Base-by-base conservation (phyloP, 2,888 invertebrate genomes). In the Eurytoma californica region DNA sequence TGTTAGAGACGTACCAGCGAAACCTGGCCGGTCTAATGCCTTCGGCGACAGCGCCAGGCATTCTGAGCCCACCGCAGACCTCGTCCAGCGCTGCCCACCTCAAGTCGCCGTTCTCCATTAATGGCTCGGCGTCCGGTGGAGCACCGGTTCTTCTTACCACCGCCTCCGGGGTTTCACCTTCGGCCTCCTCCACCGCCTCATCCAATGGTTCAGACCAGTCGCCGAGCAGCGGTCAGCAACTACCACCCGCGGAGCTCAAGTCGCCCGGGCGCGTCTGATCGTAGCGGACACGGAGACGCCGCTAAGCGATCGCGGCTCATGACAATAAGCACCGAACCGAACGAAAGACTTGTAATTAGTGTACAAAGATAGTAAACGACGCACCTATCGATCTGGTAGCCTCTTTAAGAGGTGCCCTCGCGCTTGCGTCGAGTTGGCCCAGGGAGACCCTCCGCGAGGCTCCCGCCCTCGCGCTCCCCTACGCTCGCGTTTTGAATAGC, bases 1-100 rank as follows among this genome's bases (percentile, higher is more conserved):
- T 95, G n/a, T 91, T 95, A 79, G 95, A 95, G 85, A 92, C 92
- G 85, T 95, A 95, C 90, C 95, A 96, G 86, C 93, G 96, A 86
- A 92, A 92, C 20, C 91, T 94, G 80, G 86, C 92, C 86, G 88
- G 88, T 1, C 88, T 88, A 0, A 88, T 89, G 84, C 87, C 89
- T 0, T 86, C 87, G 0, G 86, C 90, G 9, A 87, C 87, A 4
- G 86, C 86, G 0, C 85, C 89, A 9, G 86, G 88, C 75, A 80
- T 89, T 2, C 87, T 92, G n/a, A 90, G 91, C 7, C 91, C 92
- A 28, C 91, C 92, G 4, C 90, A 92, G 14, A 86, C 84, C 28
- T 83, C 82, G 13, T 84, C 83, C 7, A 92, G 88, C 91, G 88
- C 79, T 30, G 72, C 68, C 24, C 74, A 72, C 24, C 69, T 82